Percentiles rank a stretch among this genome's conserved stretches.
Conservation (phyloP, 2,888 invertebrate species). For the Chrysolina americana region DNA sequence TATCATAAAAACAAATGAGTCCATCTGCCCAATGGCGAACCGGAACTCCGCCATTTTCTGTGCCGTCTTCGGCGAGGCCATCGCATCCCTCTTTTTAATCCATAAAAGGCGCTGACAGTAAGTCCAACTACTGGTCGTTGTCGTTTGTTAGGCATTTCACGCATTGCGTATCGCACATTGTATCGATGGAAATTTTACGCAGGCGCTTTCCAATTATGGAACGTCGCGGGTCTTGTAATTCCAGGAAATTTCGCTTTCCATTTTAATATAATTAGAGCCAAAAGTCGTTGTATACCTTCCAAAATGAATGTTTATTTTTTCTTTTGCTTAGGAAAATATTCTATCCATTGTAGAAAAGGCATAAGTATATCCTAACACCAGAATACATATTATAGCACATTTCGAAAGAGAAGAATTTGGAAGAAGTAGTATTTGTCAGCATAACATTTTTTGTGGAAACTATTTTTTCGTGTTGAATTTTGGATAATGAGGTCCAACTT, state of each 20-base stretch:
- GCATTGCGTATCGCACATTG: slow-evolving; percentile 63
- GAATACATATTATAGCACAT: too few species aligned
- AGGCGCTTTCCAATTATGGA: slow-evolving; percentile 50
- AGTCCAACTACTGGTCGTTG: slow-evolving; percentile 42
- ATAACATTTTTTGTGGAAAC: too few species aligned
- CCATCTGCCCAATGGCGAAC: slow-evolving; percentile 65
- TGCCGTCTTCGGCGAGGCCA: slow-evolving; percentile 53
- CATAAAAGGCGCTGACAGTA: slow-evolving; percentile 58
- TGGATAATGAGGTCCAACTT: too few species aligned
- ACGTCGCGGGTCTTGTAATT: slow-evolving; percentile 8
- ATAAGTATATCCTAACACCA: too few species aligned
- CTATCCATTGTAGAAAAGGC: too few species aligned
- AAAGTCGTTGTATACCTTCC: too few species aligned
- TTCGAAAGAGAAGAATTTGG: too few species aligned
- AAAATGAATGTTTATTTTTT: too few species aligned
- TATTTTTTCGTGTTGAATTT: too few species aligned
- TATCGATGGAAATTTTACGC: slow-evolving; percentile 61
- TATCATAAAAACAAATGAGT: slow-evolving; percentile 65
- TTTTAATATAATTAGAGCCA: neutral
- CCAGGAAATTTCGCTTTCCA: slow-evolving; percentile 11
- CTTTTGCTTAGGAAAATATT: too few species aligned
- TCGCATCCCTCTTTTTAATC: slow-evolving; percentile 67
- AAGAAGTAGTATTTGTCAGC: too few species aligned
- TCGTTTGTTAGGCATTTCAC: slow-evolving; percentile 49
- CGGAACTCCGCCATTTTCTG: slow-evolving; percentile 67